These are phyloP conservation scores for Eupithecia subfuscata DNA, from an alignment of 2,888 invertebrate genomes.

Conservation along the genomic window DNA sequence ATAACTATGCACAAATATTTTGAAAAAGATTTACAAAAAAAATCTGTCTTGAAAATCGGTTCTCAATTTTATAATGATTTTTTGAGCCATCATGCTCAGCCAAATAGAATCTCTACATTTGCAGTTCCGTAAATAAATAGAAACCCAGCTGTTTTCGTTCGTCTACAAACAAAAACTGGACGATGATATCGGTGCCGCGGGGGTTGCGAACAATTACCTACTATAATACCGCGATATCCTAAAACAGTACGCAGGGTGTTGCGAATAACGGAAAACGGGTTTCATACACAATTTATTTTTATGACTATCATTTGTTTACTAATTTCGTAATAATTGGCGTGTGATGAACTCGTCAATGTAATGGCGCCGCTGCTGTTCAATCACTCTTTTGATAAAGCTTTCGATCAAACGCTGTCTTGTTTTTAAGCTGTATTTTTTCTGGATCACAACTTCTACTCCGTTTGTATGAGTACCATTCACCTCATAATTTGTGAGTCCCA, in stretches of 20 bases:
- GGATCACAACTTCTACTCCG: background rate
- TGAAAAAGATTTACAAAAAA: background rate
- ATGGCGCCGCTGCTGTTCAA: background rate
- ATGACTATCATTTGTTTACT: constrained; percentile 23
- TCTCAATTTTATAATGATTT: background rate
- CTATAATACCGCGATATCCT: constrained; percentile 18
- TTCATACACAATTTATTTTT: constrained; percentile 3
- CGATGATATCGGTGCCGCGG: constrained; percentile 18
- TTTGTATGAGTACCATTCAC: no score
- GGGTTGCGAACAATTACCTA: constrained; percentile 33
- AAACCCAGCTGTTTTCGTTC: constrained; percentile 6
- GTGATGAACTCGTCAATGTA: constrained; percentile 18
- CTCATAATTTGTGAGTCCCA: no score
- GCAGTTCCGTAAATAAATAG: background rate
- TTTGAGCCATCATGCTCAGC: background rate
- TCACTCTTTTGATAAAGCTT: background rate
- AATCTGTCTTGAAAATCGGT: background rate
- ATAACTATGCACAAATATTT: no score
- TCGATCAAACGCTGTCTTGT: background rate
- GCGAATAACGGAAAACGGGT: constrained; percentile 15
- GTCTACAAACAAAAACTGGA: background rate
- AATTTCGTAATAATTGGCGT: constrained; percentile 19
- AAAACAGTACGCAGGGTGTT: constrained; percentile 14
- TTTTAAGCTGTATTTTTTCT: background rate
- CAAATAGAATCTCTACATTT: background rate